Conservation (phyloP, 2,888 invertebrate species). For the Plusia festucae region DNA sequence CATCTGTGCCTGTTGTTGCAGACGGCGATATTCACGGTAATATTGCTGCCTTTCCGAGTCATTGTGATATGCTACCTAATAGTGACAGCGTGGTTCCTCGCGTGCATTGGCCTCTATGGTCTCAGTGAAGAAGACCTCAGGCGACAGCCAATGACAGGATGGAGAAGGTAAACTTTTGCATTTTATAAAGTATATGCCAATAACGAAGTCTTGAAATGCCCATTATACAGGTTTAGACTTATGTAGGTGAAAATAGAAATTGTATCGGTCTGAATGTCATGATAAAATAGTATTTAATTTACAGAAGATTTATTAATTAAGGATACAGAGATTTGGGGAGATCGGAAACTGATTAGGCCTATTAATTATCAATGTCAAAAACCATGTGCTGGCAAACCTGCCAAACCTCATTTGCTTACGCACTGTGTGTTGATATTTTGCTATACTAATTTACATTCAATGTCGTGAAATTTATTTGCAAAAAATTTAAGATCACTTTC, state of each 20-base stretch:
- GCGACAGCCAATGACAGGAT: conserved; percentile 94
- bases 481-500: no score
- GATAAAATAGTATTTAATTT: conserved; percentile 6
- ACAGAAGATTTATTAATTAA: not conserved
- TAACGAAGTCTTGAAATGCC: conserved; percentile 8
- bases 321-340: not conserved
- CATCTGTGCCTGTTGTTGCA: conserved; percentile 87
- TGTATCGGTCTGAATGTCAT: not conserved
- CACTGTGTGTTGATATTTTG: no score
- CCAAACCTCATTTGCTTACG: no score
- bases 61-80: conserved; percentile 93
- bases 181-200: not conserved
- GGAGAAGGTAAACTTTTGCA: conserved; percentile 93
- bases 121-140: conserved; percentile 94
- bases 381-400: no score
- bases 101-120: conserved; percentile 95
- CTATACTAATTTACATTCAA: no score
- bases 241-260: not conserved
- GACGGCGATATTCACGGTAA: conserved; percentile 96
- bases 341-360: not conserved
- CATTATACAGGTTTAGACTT: conserved; percentile 18
- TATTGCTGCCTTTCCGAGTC: conserved; percentile 95
- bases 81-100: conserved; percentile 95
- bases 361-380: conserved; percentile 4
- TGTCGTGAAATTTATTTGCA: no score